Evolutionary conservation across 2,888 invertebrate genomes (phyloP).

Genomic region (Polymixis flavicincta): DNA sequence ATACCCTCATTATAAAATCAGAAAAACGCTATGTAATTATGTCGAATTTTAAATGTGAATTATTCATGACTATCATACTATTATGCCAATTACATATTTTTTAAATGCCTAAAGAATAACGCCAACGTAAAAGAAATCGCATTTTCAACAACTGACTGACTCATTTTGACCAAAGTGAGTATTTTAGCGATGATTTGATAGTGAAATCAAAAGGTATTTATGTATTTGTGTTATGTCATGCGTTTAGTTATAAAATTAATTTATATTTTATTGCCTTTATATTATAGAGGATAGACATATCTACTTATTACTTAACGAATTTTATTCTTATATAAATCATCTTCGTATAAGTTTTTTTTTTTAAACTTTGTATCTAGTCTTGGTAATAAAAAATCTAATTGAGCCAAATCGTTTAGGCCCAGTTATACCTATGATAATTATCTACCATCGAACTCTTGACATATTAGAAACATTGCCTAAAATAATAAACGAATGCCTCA

Average conservation of each 20-base stretch:
- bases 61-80: background rate
- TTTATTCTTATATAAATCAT: background rate
- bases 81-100: slow-evolving; percentile 19
- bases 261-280: slow-evolving; percentile 17
- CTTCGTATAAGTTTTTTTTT: no score
- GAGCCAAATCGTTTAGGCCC: background rate
- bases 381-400: background rate
- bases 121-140: slow-evolving; percentile 33
- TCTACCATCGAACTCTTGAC: background rate
- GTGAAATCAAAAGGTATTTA: slow-evolving; percentile 18
- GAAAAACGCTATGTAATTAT: background rate
- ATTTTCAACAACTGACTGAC: slow-evolving; percentile 1
- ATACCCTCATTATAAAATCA: background rate
- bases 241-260: slow-evolving; percentile 15
- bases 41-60: background rate
- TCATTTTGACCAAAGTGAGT: background rate
- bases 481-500: slow-evolving; percentile 1
- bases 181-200: background rate
- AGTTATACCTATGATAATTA: slow-evolving; percentile 12
- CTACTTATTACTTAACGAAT: background rate
- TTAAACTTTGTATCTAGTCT: background rate
- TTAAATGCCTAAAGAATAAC: background rate
- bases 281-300: background rate
- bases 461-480: slow-evolving; percentile 3
- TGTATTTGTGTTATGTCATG: slow-evolving; percentile 35